These are phyloP conservation scores for Parthenolecanium corni DNA, from an alignment of 2,888 invertebrate species.

Conservation along the genomic window DNA sequence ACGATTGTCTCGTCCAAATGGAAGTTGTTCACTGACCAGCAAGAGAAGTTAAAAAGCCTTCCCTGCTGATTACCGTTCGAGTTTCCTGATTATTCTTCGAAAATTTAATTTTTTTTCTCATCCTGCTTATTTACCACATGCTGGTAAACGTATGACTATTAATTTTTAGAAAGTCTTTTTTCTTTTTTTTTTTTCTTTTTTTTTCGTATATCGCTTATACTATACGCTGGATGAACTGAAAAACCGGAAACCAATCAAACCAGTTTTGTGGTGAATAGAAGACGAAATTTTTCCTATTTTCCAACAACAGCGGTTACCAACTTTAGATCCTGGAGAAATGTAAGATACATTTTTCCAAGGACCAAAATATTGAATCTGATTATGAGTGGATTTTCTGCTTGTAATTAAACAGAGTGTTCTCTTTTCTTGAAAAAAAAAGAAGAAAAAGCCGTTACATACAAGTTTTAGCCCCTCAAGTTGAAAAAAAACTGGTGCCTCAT, in stretches of 20 bases:
- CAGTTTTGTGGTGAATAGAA: background rate
- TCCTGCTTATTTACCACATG: constrained; percentile 21
- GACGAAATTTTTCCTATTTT: background rate
- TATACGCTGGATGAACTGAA: background rate
- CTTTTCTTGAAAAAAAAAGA: no score
- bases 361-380: no score
- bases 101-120: constrained; percentile 21
- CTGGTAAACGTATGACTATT: constrained; percentile 19
- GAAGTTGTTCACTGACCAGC: constrained; percentile 13
- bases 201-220: no score
- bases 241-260: constrained; percentile 1
- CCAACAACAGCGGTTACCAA: no score
- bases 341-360: no score
- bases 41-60: constrained; percentile 9
- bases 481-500: no score
- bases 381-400: no score
- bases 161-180: constrained; percentile 9
- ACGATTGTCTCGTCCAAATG: constrained; percentile 24
- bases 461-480: no score
- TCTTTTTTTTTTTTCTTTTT: no score
- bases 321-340: no score
- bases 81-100: constrained; percentile 25
- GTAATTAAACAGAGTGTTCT: no score
- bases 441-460: no score
- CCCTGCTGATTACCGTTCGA: constrained; percentile 24